These are phyloP conservation scores for Lethenteron camtschaticum DNA, from an alignment of 2,113 vertebrate species.

Conservation along the genomic window DNA sequence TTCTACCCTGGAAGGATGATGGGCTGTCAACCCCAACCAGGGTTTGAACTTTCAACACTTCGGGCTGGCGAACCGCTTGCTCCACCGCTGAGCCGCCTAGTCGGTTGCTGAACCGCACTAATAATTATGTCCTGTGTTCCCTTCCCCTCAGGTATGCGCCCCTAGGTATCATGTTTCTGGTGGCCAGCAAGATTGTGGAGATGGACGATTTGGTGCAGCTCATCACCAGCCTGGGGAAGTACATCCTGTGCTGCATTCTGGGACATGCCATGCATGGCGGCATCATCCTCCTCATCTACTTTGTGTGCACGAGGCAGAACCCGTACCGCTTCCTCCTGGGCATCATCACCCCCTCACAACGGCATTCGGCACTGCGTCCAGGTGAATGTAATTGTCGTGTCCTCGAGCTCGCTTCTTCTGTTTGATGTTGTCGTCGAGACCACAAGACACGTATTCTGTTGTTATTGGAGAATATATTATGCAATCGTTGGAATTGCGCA, in stretches of 20 bases:
- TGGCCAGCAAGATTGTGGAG: constrained; percentile 94
- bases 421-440: no score
- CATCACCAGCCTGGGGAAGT: constrained; percentile 83
- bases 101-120: no score
- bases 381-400: constrained; percentile 26
- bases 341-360: constrained; percentile 69
- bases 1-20: no score
- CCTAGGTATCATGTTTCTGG: constrained; percentile 81
- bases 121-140: neutral
- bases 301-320: constrained; percentile 60
- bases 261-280: constrained; percentile 86
- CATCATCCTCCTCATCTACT: constrained; percentile 83
- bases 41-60: no score
- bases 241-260: constrained; percentile 77
- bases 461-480: no score
- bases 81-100: no score
- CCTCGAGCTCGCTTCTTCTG: no score
- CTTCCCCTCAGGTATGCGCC: constrained; percentile 58
- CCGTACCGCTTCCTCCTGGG: constrained; percentile 72
- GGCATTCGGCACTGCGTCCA: constrained; percentile 88
- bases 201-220: constrained; percentile 69
- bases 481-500: no score
- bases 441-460: no score
- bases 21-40: no score
- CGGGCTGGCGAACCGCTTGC: no score